A percentile compares a stretch with the other conserved stretches of the same genome.
Evolutionary conservation across 2,888 invertebrate species (phyloP).

Genomic region (Lomographa bimaculata): DNA sequence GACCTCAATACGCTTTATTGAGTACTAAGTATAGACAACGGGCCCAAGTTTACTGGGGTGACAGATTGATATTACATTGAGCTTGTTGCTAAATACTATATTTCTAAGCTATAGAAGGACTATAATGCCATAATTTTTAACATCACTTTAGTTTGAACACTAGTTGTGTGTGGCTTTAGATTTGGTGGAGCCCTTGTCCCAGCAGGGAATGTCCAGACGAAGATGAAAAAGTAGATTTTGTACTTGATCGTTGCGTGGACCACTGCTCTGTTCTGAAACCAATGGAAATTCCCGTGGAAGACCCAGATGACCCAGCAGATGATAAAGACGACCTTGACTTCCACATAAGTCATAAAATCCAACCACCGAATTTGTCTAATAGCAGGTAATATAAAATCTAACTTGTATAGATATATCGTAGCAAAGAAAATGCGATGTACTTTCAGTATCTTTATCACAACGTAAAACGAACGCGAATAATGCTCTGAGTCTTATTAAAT

Average conservation of each 20-base stretch:
- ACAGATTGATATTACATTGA: neutral
- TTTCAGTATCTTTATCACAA: neutral
- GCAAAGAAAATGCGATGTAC: too few species aligned
- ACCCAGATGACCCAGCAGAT: constrained; percentile 63
- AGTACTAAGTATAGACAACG: constrained; percentile 17
- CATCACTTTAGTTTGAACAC: too few species aligned
- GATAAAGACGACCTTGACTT: constrained; percentile 80
- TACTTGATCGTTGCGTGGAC: constrained; percentile 88
- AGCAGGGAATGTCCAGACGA: constrained; percentile 91
- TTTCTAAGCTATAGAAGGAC: too few species aligned
- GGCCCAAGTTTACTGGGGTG: constrained; percentile 15
- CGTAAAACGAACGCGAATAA: constrained; percentile 19
- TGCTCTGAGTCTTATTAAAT: constrained; percentile 44
- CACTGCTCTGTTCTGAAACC: constrained; percentile 85
- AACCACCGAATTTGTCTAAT: constrained; percentile 66
- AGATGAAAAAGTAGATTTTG: constrained; percentile 88
- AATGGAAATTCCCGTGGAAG: constrained; percentile 58
- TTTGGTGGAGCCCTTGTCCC: constrained; percentile 93
- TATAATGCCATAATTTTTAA: too few species aligned
- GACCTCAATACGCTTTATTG: constrained; percentile 21
- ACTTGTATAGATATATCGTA: too few species aligned
- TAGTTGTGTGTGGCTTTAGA: constrained; percentile 74
- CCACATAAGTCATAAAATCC: constrained; percentile 78
- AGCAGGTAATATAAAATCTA: constrained; percentile 57
- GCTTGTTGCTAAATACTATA: neutral